Percentiles rank a stretch among this genome's conserved stretches.
Evolutionary conservation across 2,797 vertebrate genomes (phyloP).

Genomic region (Anniella stebbinsi): DNA sequence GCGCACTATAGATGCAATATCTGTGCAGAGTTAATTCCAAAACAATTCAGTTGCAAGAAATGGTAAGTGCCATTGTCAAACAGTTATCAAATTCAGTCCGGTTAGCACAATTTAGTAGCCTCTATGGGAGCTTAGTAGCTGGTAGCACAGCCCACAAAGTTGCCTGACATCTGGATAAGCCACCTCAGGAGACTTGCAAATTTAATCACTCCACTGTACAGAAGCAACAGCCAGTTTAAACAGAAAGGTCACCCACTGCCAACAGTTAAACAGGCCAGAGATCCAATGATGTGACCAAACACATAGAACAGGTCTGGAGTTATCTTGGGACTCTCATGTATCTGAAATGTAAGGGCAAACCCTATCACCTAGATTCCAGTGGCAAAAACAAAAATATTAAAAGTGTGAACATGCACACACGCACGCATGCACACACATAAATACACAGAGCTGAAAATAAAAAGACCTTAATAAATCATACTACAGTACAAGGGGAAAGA

Average conservation of each 20-base stretch:
- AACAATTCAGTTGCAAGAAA: slow-evolving; percentile 37
- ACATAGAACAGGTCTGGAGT: not conserved
- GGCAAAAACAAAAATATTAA: not conserved
- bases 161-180: slow-evolving; percentile 42
- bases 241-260: not conserved
- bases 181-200: slow-evolving; percentile 41
- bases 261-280: slow-evolving; percentile 16
- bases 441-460: not conserved
- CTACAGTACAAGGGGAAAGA: not conserved
- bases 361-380: not conserved
- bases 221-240: not conserved
- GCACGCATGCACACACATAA: too few species aligned
- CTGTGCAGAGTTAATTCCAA: slow-evolving; percentile 21
- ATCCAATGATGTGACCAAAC: not conserved
- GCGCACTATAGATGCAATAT: slow-evolving; percentile 17
- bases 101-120: slow-evolving; percentile 35
- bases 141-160: slow-evolving; percentile 25
- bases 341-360: not conserved
- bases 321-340: not conserved
- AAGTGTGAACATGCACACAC: not conserved
- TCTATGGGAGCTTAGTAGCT: slow-evolving; percentile 8
- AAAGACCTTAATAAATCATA: not conserved
- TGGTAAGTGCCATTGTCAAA: slow-evolving; percentile 39
- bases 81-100: slow-evolving; percentile 38
- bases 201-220: slow-evolving; percentile 3